Conservation (phyloP, 1,140 invertebrate genomes). For the Pseudoatta argentina region DNA sequence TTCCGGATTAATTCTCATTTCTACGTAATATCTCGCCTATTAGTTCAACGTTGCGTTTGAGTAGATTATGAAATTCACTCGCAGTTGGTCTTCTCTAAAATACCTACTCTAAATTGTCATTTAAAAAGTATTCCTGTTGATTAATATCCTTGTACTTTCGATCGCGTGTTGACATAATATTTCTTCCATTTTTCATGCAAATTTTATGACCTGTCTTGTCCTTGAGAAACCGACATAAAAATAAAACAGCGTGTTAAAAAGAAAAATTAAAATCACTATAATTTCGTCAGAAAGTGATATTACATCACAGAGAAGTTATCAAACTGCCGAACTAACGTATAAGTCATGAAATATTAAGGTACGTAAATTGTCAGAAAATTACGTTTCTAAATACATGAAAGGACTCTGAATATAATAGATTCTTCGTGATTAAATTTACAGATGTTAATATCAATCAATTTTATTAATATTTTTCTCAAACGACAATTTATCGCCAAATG, state of each 20-base stretch:
- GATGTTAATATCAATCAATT: not conserved
- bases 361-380: not conserved
- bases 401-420: not conserved
- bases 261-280: not conserved
- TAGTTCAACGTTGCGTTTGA: not conserved
- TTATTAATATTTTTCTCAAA: no score
- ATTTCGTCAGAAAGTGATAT: not conserved
- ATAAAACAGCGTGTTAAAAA: not conserved
- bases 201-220: conserved; percentile 14
- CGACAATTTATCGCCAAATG: not conserved
- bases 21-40: not conserved
- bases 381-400: not conserved
- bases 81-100: not conserved
- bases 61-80: conserved; percentile 15
- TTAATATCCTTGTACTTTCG: not conserved
- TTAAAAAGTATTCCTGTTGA: conserved; percentile 25
- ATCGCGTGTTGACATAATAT: conserved; percentile 24
- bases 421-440: not conserved
- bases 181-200: conserved; percentile 31
- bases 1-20: conserved; percentile 1
- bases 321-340: not conserved
- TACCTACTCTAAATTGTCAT: not conserved
- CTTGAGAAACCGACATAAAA: conserved; percentile 25
- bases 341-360: not conserved
- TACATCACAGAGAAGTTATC: not conserved